Percentiles rank a stretch among this genome's conserved stretches.
phyloP scores from a whole-genome alignment of 2,888 invertebrate genomes.

The Hyalella azteca region DNA sequence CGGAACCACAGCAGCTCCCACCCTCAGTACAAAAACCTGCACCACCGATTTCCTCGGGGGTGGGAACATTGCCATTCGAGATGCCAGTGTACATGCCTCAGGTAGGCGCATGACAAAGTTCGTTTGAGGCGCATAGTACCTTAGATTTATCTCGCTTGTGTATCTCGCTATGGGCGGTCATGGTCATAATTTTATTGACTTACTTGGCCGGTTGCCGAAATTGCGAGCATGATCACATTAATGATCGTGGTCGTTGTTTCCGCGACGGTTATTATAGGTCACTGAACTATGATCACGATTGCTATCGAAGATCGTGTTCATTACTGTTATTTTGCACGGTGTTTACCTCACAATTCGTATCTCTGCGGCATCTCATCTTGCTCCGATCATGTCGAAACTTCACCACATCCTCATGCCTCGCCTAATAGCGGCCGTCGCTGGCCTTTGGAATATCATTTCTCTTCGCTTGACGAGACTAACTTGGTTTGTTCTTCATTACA shows the following conservation, averaged over 20 bases:
- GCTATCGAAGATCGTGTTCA: not conserved
- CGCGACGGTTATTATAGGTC: no score
- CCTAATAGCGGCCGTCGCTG: not conserved
- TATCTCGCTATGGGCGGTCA: not conserved
- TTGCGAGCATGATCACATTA: no score
- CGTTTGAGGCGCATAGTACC: not conserved
- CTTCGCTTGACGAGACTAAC: conserved; percentile 21
- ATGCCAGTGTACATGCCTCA: conserved; percentile 25
- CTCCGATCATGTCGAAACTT: not conserved
- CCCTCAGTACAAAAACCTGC: not conserved
- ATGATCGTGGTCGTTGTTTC: no score
- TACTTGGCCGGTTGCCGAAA: no score
- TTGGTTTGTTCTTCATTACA: conserved; percentile 47
- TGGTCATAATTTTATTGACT: not conserved
- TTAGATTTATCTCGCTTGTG: not conserved
- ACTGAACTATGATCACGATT: no score
- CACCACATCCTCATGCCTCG: not conserved
- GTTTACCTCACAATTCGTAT: no score
- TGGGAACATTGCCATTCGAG: conserved; percentile 18
- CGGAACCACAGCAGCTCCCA: not conserved
- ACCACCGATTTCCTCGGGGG: conserved; percentile 7
- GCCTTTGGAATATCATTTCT: not conserved
- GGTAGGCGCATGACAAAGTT: conserved; percentile 12
- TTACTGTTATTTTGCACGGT: not conserved
- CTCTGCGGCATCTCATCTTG: not conserved